phyloP scores from a whole-genome alignment of 2,888 invertebrate species.

The Aphrophora alni region DNA sequence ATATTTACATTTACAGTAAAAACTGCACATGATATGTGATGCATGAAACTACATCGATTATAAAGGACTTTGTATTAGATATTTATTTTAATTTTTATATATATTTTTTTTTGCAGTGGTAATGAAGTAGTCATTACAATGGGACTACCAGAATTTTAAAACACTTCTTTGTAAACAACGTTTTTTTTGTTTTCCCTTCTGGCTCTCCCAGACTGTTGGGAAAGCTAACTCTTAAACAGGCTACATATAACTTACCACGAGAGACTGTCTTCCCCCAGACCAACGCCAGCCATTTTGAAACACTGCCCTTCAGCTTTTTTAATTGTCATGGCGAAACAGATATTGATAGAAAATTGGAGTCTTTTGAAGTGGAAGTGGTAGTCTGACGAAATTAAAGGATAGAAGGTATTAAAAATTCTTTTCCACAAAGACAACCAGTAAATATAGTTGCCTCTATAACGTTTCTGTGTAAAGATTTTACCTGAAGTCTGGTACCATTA shows the following conservation, averaged over 20 bases:
- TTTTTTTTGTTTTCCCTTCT: conserved; percentile 17
- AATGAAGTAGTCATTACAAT: too few relatives aligned
- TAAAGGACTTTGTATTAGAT: too few relatives aligned
- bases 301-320: conserved; percentile 53
- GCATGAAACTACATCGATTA: too few relatives aligned
- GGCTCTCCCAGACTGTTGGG: conserved; percentile 15
- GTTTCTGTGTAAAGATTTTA: background rate
- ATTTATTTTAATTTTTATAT: too few relatives aligned
- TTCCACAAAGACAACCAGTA: background rate
- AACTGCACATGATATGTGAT: too few relatives aligned
- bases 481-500: background rate
- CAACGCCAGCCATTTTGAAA: conserved; percentile 46
- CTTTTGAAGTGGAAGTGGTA: conserved; percentile 46
- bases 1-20: too few relatives aligned
- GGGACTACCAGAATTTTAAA: too few relatives aligned
- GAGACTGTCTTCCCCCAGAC: conserved; percentile 31
- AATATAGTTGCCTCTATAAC: background rate
- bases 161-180: too few relatives aligned
- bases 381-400: conserved; percentile 42
- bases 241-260: conserved; percentile 44
- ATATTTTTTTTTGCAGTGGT: too few relatives aligned
- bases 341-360: conserved; percentile 51
- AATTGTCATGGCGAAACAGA: conserved; percentile 50
- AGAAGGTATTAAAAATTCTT: conserved; percentile 44
- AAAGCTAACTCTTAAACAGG: conserved; percentile 36